phyloP scores from a whole-genome alignment of 1,140 invertebrate species.

The Anastrepha obliqua region DNA sequence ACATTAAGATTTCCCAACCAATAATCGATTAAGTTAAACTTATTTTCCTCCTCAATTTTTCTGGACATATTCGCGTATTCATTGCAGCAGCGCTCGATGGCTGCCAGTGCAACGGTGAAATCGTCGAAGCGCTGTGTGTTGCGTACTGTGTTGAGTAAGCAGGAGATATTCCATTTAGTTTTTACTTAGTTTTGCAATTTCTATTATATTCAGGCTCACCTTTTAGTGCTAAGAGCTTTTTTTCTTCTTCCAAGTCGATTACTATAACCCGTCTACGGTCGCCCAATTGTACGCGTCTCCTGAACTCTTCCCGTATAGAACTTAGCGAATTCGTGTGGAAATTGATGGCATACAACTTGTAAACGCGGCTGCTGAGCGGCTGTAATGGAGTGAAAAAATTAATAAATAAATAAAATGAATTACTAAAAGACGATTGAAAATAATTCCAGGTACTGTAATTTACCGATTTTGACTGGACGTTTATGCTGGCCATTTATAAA shows the following conservation, averaged over 20 bases:
- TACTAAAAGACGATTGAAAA: background rate
- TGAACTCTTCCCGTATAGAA: conserved; percentile 44
- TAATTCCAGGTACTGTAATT: background rate
- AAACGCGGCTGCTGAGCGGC: background rate
- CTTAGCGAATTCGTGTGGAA: conserved; percentile 30
- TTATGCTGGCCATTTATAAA: background rate
- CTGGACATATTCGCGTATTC: background rate
- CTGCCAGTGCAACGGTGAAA: background rate
- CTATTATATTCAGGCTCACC: background rate
- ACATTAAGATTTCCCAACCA: conserved; percentile 45
- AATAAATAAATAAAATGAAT: background rate
- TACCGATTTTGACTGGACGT: background rate
- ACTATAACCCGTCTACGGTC: conserved; percentile 18
- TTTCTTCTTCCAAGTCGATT: conserved; percentile 41
- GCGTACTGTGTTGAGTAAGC: background rate
- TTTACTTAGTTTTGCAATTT: too few species aligned
- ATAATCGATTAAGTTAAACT: conserved; percentile 52
- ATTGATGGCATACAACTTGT: conserved; percentile 49
- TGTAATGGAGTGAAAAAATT: background rate
- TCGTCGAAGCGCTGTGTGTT: conserved; percentile 19
- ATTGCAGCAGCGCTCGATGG: conserved; percentile 30
- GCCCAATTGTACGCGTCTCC: conserved; percentile 25
- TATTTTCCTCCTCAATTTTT: conserved; percentile 47
- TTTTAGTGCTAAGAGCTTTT: background rate
- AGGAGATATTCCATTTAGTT: too few species aligned